Evolutionary conservation across 2,797 vertebrate species (phyloP).

Genomic region (Antrozous pallidus): DNA sequence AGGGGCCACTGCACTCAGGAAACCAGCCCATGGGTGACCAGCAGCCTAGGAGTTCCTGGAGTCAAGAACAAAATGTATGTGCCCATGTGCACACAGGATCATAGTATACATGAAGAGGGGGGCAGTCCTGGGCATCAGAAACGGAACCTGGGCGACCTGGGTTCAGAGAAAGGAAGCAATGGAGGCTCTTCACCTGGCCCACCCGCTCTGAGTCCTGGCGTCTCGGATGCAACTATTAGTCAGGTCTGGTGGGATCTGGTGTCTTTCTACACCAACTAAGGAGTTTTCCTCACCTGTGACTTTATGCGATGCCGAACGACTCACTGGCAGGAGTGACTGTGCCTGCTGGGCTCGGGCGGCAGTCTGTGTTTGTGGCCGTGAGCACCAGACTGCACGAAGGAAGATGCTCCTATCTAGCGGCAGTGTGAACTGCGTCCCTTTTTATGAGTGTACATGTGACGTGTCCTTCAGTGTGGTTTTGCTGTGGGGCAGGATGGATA

Average conservation of each 20-base stretch:
- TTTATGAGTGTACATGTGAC: neutral
- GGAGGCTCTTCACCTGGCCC: neutral
- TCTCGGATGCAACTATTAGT: neutral
- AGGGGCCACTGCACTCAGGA: neutral
- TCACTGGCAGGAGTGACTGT: neutral
- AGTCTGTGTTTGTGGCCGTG: neutral
- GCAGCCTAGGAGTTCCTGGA: neutral
- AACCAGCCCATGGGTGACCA: neutral
- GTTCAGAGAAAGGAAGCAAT: neutral
- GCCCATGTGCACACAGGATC: rapidly evolving
- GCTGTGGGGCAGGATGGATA: no score
- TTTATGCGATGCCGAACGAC: neutral
- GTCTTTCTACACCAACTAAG: neutral
- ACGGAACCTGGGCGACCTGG: neutral
- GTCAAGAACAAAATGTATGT: neutral
- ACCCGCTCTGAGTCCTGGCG: no score
- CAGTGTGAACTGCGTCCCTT: neutral
- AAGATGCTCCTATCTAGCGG: neutral
- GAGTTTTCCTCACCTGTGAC: neutral
- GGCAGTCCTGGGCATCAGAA: neutral
- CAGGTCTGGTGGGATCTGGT: neutral
- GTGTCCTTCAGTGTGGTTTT: neutral
- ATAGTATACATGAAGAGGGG: no score
- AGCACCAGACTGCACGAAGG: neutral
- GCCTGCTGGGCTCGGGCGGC: neutral